Conservation (phyloP, 53 echinoderm and acorn worm species). For the Paelopatides confundens region DNA sequence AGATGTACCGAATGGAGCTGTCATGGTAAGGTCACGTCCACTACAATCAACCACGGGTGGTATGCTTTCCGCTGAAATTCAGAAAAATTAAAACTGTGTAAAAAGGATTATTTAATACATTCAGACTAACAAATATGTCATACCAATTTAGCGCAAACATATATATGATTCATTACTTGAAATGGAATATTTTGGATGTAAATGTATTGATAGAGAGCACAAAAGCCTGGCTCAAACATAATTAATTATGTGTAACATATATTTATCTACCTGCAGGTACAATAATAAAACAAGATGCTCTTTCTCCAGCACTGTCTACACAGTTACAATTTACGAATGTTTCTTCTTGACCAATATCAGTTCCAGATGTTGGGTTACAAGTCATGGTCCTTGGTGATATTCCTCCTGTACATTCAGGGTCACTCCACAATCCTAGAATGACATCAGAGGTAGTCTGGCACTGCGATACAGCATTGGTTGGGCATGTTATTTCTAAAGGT, state of each 20-base stretch:
- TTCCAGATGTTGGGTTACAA: neutral
- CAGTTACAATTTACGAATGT: slow-evolving; percentile 17
- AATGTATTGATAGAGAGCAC: too few species aligned
- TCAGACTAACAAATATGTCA: too few species aligned
- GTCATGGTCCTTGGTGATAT: neutral
- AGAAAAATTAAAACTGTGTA: too few species aligned
- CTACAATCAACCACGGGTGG: slow-evolving; percentile 12
- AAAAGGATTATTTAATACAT: too few species aligned
- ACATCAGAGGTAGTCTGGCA: neutral
- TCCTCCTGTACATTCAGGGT: neutral
- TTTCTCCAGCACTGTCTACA: neutral
- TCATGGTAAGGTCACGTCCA: neutral
- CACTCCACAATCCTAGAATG: neutral
- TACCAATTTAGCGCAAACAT: too few species aligned
- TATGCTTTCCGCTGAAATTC: neutral
- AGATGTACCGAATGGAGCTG: neutral
- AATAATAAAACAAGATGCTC: neutral
- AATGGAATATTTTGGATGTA: too few species aligned
- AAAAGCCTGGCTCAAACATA: too few species aligned
- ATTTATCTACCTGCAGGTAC: neutral
- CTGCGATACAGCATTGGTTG: neutral
- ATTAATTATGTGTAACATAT: too few species aligned
- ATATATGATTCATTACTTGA: too few species aligned
- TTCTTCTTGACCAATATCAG: neutral
- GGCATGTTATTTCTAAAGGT: neutral